These are phyloP conservation scores for Bubo blakistoni DNA, from an alignment of 2,113 vertebrate species.

Conservation along the genomic window DNA sequence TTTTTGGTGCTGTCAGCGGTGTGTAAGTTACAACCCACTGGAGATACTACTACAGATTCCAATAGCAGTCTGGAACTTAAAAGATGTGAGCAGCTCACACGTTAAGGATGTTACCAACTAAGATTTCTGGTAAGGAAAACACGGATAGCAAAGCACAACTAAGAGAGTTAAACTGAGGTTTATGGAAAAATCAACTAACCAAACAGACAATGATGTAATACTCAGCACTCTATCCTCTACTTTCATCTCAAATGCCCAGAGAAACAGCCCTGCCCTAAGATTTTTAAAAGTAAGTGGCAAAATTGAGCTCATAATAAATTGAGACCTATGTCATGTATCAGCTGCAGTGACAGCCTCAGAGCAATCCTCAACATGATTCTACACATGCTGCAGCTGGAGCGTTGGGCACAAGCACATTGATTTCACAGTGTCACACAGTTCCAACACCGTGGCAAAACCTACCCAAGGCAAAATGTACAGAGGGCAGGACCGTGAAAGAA, in stretches of 20 bases:
- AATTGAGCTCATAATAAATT: neutral
- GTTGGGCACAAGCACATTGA: neutral
- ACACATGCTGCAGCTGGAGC: neutral
- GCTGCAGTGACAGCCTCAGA: neutral
- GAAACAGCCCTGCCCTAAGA: neutral
- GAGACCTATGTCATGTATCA: neutral
- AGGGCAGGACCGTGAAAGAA: neutral
- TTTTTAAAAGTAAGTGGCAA: neutral
- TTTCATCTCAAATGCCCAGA: neutral
- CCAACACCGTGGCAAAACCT: neutral
- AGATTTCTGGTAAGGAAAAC: neutral
- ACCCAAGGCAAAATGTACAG: neutral
- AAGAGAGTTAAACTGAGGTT: neutral
- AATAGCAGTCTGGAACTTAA: neutral
- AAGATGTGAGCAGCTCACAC: neutral
- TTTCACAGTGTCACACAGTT: neutral
- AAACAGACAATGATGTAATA: neutral
- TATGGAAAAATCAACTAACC: neutral
- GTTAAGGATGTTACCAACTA: neutral
- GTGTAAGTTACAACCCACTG: neutral
- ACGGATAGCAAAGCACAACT: neutral
- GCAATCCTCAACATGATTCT: neutral
- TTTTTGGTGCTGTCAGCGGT: neutral
- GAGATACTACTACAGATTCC: neutral
- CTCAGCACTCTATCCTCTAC: neutral